Conservation (phyloP, 2,797 vertebrate species). For the Mormyrops attenuatus region DNA sequence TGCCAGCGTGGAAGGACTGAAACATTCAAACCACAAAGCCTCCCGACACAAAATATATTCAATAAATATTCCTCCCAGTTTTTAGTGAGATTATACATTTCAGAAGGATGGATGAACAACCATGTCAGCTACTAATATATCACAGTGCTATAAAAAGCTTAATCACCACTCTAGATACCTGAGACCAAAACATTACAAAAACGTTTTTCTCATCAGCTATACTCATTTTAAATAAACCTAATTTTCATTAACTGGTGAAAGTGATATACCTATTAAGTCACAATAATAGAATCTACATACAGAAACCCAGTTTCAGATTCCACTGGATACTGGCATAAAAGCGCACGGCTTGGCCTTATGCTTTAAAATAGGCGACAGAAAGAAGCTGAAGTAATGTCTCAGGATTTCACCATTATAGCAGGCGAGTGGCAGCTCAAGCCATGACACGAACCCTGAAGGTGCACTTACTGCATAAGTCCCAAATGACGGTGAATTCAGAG, state of each 20-base stretch:
- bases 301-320: background rate
- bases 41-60: background rate
- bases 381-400: background rate
- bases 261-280: background rate
- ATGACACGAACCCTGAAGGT: background rate
- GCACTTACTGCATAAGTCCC: conserved; percentile 90
- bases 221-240: background rate
- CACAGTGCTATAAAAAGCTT: background rate
- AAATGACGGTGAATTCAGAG: conserved; percentile 73
- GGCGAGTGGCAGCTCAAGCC: background rate
- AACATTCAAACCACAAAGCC: background rate
- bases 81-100: background rate
- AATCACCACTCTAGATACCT: background rate
- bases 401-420: background rate
- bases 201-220: background rate
- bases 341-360: background rate
- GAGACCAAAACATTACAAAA: background rate
- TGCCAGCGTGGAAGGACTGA: background rate
- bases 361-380: background rate
- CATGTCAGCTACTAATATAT: background rate
- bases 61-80: background rate
- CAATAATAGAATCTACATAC: background rate
- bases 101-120: background rate
- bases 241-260: background rate
- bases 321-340: background rate